phyloP scores from a whole-genome alignment of 2,113 vertebrate genomes.

The Ardeotis arabs region DNA sequence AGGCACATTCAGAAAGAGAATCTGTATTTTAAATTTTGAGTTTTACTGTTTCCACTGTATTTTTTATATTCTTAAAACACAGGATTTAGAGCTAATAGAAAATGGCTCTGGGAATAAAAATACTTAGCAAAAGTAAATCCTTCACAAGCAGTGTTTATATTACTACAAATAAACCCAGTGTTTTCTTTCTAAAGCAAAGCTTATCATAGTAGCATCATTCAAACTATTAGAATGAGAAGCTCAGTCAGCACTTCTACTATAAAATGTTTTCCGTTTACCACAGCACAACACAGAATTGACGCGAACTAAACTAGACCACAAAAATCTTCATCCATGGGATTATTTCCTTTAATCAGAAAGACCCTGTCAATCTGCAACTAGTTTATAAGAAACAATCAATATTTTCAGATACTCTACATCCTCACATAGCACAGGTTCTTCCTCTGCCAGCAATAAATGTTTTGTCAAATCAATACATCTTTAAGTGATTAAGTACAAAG shows the following conservation, averaged over 20 bases:
- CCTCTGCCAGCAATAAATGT: neutral
- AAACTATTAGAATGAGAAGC: conserved; percentile 12
- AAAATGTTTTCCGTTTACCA: conserved; percentile 39
- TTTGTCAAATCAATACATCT: neutral
- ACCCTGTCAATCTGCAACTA: neutral
- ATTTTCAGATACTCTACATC: conserved; percentile 1
- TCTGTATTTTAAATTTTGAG: neutral
- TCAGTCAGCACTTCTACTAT: conserved; percentile 36
- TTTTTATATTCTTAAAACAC: neutral
- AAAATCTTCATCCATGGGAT: neutral
- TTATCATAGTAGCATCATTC: conserved; percentile 36
- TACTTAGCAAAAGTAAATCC: conserved; percentile 4
- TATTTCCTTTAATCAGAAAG: conserved; percentile 1
- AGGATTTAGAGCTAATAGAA: neutral
- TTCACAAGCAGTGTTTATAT: neutral
- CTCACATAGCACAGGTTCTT: neutral
- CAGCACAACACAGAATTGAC: conserved; percentile 22
- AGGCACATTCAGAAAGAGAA: neutral
- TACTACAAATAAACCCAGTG: conserved; percentile 6
- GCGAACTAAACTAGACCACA: neutral
- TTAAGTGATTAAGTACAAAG: neutral
- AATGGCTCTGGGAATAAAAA: neutral
- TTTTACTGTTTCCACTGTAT: neutral
- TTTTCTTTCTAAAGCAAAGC: conserved; percentile 20
- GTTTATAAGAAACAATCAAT: conserved; percentile 7